Evolutionary conservation across 2,797 vertebrate species (phyloP), one percentile per base, ranked within the genome.

Genomic region (Phoxinus dragarum): DNA sequence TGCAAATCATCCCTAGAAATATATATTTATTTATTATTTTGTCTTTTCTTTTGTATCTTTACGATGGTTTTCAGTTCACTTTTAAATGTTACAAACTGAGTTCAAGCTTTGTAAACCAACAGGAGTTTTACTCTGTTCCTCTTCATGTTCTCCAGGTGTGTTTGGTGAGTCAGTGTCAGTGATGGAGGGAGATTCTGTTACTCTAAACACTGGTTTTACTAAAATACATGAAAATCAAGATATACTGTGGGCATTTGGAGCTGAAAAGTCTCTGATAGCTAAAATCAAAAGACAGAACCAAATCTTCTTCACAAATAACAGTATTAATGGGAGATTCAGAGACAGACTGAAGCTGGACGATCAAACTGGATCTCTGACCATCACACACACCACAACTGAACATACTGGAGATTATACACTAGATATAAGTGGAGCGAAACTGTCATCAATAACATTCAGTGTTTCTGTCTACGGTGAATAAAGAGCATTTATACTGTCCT

Each of bases 251-350:
- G 9, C 1, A 21, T 38, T 5, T 38, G 17, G 66, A 67, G 66
- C 16, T 36, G 66, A 36, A 36, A 36, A 21, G 1, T 9, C 16
- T 67, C 0, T 19, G 31, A 36, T 67, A 11, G 66, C 66, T 68
- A 0, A 0, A 38, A 68, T 68, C 17, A 38, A 0, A 2, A 21
- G 7, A 21, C 0, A 10, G 17, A 38, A 38, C 0, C 34, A 9
- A 68, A 21, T 2, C 3, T 38, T 2, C 34, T 1, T 17, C 34
- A 10, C 34, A 68, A 38, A 0, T 38, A 0, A 68, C 2, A 17
- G 0, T 21, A 0, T 3, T 21, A 7, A 68, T 38, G 34, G 1
- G 34, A 38, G 17, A 21, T 68, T 68, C 34, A 68, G 66, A 68
- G 66, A 38, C 66, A 38, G 66, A 68, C 66, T 68, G 34, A 38